phyloP scores from a whole-genome alignment of 1,140 invertebrate genomes.

The Cryptotermes secundus region DNA sequence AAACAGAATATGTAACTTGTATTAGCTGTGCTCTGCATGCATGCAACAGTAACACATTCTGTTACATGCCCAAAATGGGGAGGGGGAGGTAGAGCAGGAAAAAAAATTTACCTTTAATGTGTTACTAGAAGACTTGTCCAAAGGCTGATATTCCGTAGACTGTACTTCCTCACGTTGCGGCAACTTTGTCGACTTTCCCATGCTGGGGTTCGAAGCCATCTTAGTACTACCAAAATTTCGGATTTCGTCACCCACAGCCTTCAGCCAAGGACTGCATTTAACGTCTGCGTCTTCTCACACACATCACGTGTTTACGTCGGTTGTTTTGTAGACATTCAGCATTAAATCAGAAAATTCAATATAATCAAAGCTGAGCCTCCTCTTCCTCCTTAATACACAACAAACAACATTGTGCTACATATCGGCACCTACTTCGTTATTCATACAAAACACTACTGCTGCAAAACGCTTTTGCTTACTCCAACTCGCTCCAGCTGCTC shows the following conservation, averaged over 20 bases:
- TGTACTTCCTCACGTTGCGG: conserved; percentile 42
- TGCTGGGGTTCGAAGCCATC: conserved; percentile 36
- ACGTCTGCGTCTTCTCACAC: neutral
- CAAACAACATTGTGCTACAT: neutral
- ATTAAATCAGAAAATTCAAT: neutral
- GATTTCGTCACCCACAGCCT: neutral
- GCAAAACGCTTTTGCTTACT: too few species aligned
- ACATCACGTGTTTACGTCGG: neutral
- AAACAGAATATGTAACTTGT: too few species aligned
- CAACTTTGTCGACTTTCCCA: conserved; percentile 34
- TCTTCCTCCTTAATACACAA: neutral
- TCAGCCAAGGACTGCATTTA: neutral
- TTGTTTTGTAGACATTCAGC: neutral
- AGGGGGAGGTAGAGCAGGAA: too few species aligned
- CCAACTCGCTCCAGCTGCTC: too few species aligned
- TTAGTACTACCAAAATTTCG: neutral
- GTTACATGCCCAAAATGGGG: too few species aligned
- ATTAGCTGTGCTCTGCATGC: too few species aligned
- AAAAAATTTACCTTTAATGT: conserved; percentile 47
- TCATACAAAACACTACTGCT: neutral
- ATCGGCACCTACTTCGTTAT: neutral
- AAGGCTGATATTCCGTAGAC: conserved; percentile 47
- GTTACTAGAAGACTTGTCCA: conserved; percentile 50
- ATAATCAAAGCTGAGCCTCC: neutral
- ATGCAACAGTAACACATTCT: too few species aligned